Evolutionary conservation across 2,888 invertebrate species (phyloP), one percentile per base, ranked within the genome.

Genomic region (Omphaloscelis lunosa): DNA sequence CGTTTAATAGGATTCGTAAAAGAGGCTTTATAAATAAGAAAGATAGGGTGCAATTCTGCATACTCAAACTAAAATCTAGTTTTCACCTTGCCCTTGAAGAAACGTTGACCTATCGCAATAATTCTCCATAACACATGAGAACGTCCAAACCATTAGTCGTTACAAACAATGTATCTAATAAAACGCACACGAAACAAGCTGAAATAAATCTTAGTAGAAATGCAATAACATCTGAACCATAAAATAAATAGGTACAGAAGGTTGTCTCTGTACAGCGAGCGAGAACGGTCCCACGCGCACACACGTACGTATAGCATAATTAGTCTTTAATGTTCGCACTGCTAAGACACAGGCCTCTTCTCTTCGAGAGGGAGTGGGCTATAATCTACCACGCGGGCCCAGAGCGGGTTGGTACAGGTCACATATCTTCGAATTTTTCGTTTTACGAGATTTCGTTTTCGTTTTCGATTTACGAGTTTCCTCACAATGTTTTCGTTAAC

Each of bases 221-320:
- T 79, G 86, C 86, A 86, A 83, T 86, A 86, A 79, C 56, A 68
- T 9, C 23, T 2, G n/a, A 34, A 34, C 9, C 15, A 34, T 8
- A 11, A 6, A 45, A 27, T 12, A 72, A 11, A 23, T 29, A 4
- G 0, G 5, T 15, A 27, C 58, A 78, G 82, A 74, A 74, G 23
- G 34, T 12, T 12, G 2, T 0, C 20, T 80, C 1, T 8, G 23
- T 29, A 12, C 0, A 56, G 23, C 11, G 2, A 27, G 0, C 0
- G 6, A 5, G 34, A 56, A 79, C 0, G 6, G 27, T 1, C 7
- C 12, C 23, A 51, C 27, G 12, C 1, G 29, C 7, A n/a, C 8
- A 65, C 20, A 27, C 20, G 2, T 51, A 41, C 12, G 3, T 6
- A 34, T 34, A 34, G 34, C 34, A 34, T 34, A 34, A 34, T 34